Base-by-base conservation (phyloP, 2,888 invertebrate species). In the Andrena haemorrhoa region DNA sequence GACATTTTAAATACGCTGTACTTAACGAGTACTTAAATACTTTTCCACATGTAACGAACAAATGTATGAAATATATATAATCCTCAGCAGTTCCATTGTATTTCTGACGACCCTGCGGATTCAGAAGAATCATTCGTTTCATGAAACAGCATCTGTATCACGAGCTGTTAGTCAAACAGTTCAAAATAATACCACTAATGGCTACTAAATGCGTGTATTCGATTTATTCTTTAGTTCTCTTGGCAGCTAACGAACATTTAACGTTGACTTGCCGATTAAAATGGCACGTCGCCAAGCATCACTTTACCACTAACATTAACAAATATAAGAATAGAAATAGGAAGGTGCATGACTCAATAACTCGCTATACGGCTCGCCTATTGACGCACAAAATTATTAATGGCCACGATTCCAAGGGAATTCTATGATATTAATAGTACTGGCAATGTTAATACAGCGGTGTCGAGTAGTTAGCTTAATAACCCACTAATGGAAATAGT, bases 11-110 rank as follows among this genome's bases (percentile, higher is more conserved):
- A 16, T 29, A 12, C 12, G 2, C 20, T 23, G 78, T 72, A 80
- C 78, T 80, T 72, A 70, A 23, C 1, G 16, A 47, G 35, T 33
- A 70, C 41, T 66, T 76, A 16, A 60, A 41, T 51, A n/a, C 26
- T 35, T 61, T 51, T 23, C 47, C 10, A 29, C 16, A 63, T 82
- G 82, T 82, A 82, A 26, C 7, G 7, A 69, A 58, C 2, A 64
- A 33, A 65, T 56, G n/a, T 69, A 64, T 63, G 33, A 82, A 82
- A 82, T 76, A 76, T 71, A 81, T 53, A 7, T 10, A 63, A 51
- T 51, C 12, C 16, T 66, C 63, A 82, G 64, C 68, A 81, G 31
- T 56, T 10, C 10, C 0, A 23, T 5, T 35, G 20, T 31, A 12
- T 7, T 16, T 16, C 23, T 12, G 5, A 16, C 23, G 2, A 35